Evolutionary conservation across 2,797 vertebrate genomes (phyloP), one percentile per base, ranked within the genome.

Genomic region (Lepidocolaptes lacrymiger): DNA sequence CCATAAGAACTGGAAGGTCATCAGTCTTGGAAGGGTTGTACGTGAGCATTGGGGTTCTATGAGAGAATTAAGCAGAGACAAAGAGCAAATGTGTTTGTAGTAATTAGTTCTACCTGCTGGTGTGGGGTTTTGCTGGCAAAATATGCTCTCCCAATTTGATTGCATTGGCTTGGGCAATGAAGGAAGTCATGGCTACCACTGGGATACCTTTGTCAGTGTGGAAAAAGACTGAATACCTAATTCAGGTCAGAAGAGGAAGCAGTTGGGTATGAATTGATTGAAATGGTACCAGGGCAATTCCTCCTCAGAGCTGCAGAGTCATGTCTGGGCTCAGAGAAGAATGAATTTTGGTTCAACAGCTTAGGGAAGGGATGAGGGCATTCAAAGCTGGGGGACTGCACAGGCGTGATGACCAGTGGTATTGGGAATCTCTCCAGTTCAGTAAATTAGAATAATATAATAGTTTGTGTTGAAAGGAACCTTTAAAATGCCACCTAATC

Each of bases 391-490:
- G n/a, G 51, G n/a, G 37, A 11, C 0, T 5, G 32, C 23, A 11
- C 0, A 1, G 18, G 21, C 26, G 64, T 39, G 22, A 4, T 24
- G 34, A 10, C 4, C 8, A 49, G n/a, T 23, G 37, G 14, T 12
- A 3, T 3, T 24, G 17, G 54, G 12, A 37, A 7, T 7, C 10
- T 36, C 14, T 55, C 7, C 37, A 49, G 28, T 7, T 91, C 24
- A 48, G 36, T 14, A 16, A 66, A 44, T 27, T 14, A 10, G 7
- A 43, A 44, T 20, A 7, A 58, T 1, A 15, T 30, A 63, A 26
- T 4, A 7, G 3, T 49, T 39, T 51, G 34, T 2, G 17, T 66
- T 36, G 58, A 8, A 69, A 73, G 32, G 9, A 49, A 34, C 9
- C 9, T 27, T 21, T 41, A 18, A 22, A 39, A 52, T 10, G 15